These are phyloP conservation scores for Periplaneta americana DNA, from an alignment of 1,140 invertebrate genomes.

Conservation along the genomic window DNA sequence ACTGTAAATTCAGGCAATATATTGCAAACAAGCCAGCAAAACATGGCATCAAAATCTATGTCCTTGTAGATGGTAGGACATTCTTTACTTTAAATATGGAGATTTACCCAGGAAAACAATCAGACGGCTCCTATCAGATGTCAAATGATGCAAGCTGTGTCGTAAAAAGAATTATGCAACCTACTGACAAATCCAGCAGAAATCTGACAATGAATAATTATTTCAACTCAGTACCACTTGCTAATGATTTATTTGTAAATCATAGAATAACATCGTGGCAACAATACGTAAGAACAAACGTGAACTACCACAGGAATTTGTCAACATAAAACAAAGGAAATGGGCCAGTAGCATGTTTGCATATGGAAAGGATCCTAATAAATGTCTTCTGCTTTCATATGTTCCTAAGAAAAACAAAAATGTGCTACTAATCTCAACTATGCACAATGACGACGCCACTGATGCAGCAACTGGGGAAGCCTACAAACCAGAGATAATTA, in stretches of 20 bases:
- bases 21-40: conserved; percentile 11
- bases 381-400: neutral
- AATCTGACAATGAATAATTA: conserved; percentile 8
- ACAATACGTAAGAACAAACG: conserved; percentile 36
- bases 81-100: conserved; percentile 11
- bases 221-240: neutral
- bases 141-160: neutral
- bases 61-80: conserved; percentile 1
- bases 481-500: conserved; percentile 24
- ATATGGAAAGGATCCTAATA: neutral
- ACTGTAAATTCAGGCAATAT: conserved; percentile 7
- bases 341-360: neutral
- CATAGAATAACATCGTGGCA: conserved; percentile 23
- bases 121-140: neutral
- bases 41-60: no score
- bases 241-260: conserved; percentile 1
- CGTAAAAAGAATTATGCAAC: neutral
- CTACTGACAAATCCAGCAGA: neutral
- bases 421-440: neutral
- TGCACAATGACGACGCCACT: conserved; percentile 1
- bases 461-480: neutral
- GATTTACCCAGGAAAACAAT: neutral
- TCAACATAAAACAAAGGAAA: neutral
- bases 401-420: conserved; percentile 7
- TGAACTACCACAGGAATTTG: conserved; percentile 25